Conservation (phyloP, 2,113 vertebrate genomes). For the Apistogramma diplotaenia region DNA sequence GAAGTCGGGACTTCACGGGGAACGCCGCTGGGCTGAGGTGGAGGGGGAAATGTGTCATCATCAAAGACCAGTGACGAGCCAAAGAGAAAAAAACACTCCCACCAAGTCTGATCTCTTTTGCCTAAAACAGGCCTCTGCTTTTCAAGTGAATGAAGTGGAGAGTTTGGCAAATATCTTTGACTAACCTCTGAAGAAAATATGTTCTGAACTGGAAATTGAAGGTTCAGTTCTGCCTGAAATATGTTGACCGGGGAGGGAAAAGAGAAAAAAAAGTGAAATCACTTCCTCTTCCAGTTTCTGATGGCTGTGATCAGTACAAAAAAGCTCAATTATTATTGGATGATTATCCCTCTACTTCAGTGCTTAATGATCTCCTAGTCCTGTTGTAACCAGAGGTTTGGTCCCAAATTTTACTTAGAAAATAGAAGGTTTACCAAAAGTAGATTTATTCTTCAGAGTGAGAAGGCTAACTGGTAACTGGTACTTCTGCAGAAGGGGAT, state of each 20-base stretch:
- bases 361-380: not conserved
- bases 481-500: not conserved
- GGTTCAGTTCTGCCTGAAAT: slow-evolving; percentile 36
- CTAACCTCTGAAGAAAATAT: slow-evolving; percentile 14
- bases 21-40: slow-evolving; percentile 57
- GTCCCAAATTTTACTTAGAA: not conserved
- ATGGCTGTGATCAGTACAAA: slow-evolving; percentile 40
- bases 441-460: slow-evolving; percentile 1
- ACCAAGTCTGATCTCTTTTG: slow-evolving; percentile 30
- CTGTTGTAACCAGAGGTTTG: slow-evolving; percentile 18
- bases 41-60: slow-evolving; percentile 44
- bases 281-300: slow-evolving; percentile 26
- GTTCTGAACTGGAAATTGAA: slow-evolving; percentile 38
- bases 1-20: slow-evolving; percentile 53
- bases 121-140: slow-evolving; percentile 28
- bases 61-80: slow-evolving; percentile 23
- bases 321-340: slow-evolving; percentile 1
- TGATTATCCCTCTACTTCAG: not conserved
- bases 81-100: slow-evolving; percentile 21
- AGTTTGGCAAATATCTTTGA: slow-evolving; percentile 36
- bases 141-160: slow-evolving; percentile 42
- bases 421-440: not conserved
- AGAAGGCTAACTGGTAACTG: not conserved
- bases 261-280: not conserved
- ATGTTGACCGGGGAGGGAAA: not conserved